Percentiles rank a stretch among this genome's conserved stretches.
Conservation (phyloP, 2,888 invertebrate species). For the Athalia rosae region DNA sequence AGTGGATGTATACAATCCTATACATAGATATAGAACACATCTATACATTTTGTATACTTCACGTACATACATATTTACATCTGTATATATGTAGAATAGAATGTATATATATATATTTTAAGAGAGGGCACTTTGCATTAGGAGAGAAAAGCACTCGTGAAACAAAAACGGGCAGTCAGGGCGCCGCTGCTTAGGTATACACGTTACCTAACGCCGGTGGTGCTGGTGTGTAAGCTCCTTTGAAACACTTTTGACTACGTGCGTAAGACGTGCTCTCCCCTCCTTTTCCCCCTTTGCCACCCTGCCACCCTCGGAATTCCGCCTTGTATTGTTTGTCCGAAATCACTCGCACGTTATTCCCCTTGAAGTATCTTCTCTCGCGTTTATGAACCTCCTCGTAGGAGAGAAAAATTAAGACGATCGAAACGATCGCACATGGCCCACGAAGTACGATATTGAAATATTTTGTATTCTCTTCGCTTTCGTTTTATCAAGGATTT, state of each 20-base stretch:
- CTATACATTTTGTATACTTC: no score
- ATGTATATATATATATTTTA: no score
- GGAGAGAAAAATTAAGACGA: not conserved
- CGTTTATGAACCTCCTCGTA: not conserved
- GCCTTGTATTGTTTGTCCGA: not conserved
- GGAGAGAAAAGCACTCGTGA: constrained; percentile 28
- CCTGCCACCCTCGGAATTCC: not conserved
- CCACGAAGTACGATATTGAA: no score
- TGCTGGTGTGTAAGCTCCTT: not conserved
- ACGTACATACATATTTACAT: no score
- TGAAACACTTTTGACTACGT: not conserved
- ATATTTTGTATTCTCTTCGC: no score
- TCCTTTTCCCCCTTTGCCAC: not conserved
- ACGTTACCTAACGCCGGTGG: no score
- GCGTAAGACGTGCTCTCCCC: not conserved
- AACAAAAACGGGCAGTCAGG: constrained; percentile 25
- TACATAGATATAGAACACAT: no score
- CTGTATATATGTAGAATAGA: no score
- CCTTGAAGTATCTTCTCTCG: not conserved
- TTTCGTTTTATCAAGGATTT: no score
- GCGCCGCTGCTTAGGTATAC: not conserved
- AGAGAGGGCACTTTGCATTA: constrained; percentile 21
- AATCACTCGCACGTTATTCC: not conserved
- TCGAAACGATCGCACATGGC: no score
- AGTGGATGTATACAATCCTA: no score